A percentile compares a stretch with the other conserved stretches of the same genome.
Conservation (phyloP, 2,113 vertebrate genomes). For the Meles meles region DNA sequence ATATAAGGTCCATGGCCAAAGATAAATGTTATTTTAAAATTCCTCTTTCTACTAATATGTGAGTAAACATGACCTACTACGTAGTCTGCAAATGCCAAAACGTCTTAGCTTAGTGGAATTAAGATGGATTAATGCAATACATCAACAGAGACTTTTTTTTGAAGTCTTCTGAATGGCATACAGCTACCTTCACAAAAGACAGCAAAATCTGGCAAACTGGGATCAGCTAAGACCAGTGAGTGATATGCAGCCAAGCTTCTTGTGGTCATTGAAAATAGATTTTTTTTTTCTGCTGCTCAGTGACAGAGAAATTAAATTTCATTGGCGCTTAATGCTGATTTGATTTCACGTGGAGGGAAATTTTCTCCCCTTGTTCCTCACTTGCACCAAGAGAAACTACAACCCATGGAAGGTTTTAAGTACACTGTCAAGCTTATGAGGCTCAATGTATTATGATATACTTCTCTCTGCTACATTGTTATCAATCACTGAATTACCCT, state of each 20-base stretch:
- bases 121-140: constrained; percentile 77
- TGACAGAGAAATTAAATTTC: constrained; percentile 45
- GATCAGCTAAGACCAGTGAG: constrained; percentile 23
- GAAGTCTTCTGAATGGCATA: constrained; percentile 76
- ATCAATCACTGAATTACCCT: constrained; percentile 24
- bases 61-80: constrained; percentile 72
- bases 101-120: constrained; percentile 78
- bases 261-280: not conserved
- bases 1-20: constrained; percentile 72
- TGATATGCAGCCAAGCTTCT: constrained; percentile 36
- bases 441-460: not conserved
- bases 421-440: not conserved
- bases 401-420: not conserved
- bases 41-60: constrained; percentile 77
- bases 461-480: constrained; percentile 5
- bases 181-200: constrained; percentile 76
- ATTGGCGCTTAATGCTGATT: constrained; percentile 25
- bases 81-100: constrained; percentile 75
- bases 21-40: constrained; percentile 79
- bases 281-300: not conserved
- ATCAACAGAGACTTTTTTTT: constrained; percentile 71
- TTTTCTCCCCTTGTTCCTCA: constrained; percentile 32
- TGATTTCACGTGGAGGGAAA: not conserved
- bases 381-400: not conserved
- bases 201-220: constrained; percentile 71